phyloP scores from a whole-genome alignment of 2,888 invertebrate species.

The Chloroclysta siterata region DNA sequence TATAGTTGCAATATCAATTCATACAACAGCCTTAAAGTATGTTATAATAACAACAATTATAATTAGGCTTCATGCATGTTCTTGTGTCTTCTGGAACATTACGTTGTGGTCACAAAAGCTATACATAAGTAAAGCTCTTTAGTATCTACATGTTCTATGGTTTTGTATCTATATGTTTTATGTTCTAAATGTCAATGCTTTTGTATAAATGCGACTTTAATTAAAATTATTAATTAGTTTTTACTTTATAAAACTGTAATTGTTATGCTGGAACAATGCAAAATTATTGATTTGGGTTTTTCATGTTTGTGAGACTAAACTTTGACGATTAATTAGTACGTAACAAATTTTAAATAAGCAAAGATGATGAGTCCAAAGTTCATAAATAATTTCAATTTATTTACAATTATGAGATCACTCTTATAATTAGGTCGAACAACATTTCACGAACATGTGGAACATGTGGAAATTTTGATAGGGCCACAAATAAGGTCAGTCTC shows the following conservation, averaged over 20 bases:
- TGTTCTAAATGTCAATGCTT: constrained; percentile 1
- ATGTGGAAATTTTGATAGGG: neutral
- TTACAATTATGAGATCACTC: too few species aligned
- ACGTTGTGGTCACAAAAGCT: neutral
- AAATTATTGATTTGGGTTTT: too few species aligned
- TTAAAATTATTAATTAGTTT: neutral
- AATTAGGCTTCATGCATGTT: constrained; percentile 3
- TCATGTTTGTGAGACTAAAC: too few species aligned
- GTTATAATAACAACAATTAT: neutral
- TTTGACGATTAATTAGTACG: too few species aligned
- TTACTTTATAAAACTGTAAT: too few species aligned
- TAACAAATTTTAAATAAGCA: too few species aligned
- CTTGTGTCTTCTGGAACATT: neutral
- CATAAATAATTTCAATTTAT: too few species aligned
- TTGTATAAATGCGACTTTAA: neutral
- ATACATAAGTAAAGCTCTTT: neutral
- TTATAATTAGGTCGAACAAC: too few species aligned
- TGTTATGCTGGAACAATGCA: neutral
- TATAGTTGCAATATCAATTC: neutral
- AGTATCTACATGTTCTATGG: neutral
- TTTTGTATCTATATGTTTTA: neutral
- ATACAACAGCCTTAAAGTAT: neutral
- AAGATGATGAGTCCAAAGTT: too few species aligned
- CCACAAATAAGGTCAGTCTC: neutral
- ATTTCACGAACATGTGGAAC: neutral